Conservation (phyloP, 2,888 invertebrate species). For the Emmelina monodactyla region DNA sequence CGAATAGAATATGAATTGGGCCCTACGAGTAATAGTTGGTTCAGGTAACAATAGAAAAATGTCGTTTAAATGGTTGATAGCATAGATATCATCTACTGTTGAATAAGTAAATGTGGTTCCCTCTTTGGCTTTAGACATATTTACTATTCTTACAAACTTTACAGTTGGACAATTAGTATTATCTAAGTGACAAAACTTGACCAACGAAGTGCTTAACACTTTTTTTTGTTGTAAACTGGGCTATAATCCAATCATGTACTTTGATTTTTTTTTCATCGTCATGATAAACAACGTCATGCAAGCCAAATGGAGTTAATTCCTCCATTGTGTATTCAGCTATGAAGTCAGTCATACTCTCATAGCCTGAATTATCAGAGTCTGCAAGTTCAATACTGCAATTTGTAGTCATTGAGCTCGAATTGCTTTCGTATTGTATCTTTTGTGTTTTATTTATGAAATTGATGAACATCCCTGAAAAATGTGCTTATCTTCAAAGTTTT, state of each 20-base stretch:
- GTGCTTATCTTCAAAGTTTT: background rate
- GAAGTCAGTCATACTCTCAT: background rate
- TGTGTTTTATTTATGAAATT: background rate
- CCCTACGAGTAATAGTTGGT: constrained; percentile 11
- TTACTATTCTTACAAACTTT: constrained; percentile 13
- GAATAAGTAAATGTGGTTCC: constrained; percentile 13
- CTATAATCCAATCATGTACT: constrained; percentile 14
- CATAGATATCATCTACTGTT: constrained; percentile 13
- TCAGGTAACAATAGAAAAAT: constrained; percentile 12
- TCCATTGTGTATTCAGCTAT: background rate
- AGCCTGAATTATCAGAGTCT: background rate
- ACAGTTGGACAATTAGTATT: constrained; percentile 12
- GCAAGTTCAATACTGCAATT: background rate
- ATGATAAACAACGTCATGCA: background rate
- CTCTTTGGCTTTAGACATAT: constrained; percentile 10
- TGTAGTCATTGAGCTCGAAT: background rate
- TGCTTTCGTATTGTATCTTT: background rate
- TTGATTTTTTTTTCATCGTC: constrained; percentile 6
- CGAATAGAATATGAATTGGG: constrained; percentile 11
- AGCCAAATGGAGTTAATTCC: background rate
- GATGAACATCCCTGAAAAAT: background rate
- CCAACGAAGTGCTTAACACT: constrained; percentile 15
- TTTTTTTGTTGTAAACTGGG: constrained; percentile 15
- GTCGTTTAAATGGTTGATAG: constrained; percentile 11
- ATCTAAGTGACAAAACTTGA: constrained; percentile 8